Conservation (phyloP, 2,113 vertebrate genomes). For the Poeciliopsis turrubarensis region DNA sequence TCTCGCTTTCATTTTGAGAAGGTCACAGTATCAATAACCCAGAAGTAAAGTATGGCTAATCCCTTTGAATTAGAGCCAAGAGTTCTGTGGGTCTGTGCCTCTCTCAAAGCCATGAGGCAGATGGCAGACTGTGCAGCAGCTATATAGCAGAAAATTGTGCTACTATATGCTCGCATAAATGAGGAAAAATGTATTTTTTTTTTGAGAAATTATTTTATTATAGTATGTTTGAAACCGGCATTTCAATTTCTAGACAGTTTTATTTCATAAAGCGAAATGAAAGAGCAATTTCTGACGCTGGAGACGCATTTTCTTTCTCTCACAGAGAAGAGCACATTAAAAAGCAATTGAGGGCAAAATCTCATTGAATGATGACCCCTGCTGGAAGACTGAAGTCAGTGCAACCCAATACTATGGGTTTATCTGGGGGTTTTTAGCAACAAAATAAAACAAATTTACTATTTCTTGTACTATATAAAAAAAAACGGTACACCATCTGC, state of each 20-base stretch:
- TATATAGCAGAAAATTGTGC: slow-evolving; percentile 1
- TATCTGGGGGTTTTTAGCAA: neutral
- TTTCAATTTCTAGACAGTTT: neutral
- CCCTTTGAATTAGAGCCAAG: slow-evolving; percentile 43
- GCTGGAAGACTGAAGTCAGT: slow-evolving; percentile 33
- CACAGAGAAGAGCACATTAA: neutral
- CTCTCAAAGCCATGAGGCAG: slow-evolving; percentile 27
- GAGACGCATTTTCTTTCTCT: neutral
- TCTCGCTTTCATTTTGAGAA: slow-evolving; percentile 22
- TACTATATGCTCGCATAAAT: too few species aligned
- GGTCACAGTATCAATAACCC: slow-evolving; percentile 55
- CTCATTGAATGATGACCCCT: slow-evolving; percentile 41
- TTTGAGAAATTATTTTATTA: slow-evolving; percentile 29
- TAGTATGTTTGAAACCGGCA: slow-evolving; percentile 12
- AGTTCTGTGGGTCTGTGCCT: slow-evolving; percentile 31
- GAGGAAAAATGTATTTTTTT: neutral
- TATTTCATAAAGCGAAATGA: neutral
- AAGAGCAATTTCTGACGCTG: neutral
- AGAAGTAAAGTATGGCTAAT: slow-evolving; percentile 46
- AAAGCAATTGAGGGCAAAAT: slow-evolving; percentile 40
- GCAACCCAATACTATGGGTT: neutral
- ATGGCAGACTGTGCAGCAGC: slow-evolving; percentile 25
- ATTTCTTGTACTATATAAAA: neutral
- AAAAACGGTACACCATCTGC: neutral
- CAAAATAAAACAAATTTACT: neutral